These are phyloP conservation scores for Tricholauxania praeusta DNA, from an alignment of 2,888 invertebrate species.

Conservation along the genomic window DNA sequence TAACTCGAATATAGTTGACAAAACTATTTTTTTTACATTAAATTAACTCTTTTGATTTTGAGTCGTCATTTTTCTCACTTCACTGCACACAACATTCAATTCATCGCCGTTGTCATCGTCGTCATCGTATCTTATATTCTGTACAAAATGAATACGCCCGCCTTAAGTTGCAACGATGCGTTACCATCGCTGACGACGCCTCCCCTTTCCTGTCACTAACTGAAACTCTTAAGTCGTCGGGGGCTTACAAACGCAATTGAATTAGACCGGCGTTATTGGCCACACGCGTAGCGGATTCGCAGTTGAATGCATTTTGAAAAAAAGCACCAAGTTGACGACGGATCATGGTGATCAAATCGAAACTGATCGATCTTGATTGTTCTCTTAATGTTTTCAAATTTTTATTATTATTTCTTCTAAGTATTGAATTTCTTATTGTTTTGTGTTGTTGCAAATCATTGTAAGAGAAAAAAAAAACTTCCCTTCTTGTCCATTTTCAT, in stretches of 20 bases:
- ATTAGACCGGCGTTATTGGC: constrained; percentile 50
- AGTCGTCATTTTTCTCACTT: constrained; percentile 23
- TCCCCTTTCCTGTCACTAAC: constrained; percentile 12
- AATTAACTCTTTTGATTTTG: too few species aligned
- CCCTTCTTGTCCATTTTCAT: constrained; percentile 35
- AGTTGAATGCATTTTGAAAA: constrained; percentile 55
- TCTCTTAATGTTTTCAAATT: constrained; percentile 10
- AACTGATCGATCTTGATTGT: constrained; percentile 43
- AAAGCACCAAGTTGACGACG: not conserved
- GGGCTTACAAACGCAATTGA: constrained; percentile 52
- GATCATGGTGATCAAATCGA: constrained; percentile 22
- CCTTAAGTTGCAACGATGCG: too few species aligned
- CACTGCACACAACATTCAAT: constrained; percentile 29
- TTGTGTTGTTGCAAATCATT: constrained; percentile 31
- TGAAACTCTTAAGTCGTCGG: not conserved
- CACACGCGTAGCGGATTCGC: constrained; percentile 65
- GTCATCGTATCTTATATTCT: not conserved
- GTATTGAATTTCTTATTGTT: constrained; percentile 49
- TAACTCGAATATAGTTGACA: too few species aligned
- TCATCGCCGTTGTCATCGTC: not conserved
- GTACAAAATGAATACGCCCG: not conserved
- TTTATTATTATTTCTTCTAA: constrained; percentile 15
- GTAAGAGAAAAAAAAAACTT: constrained; percentile 29
- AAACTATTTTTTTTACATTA: too few species aligned
- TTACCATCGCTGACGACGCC: not conserved